Evolutionary conservation across 2,113 vertebrate species (phyloP), one percentile per base, ranked within the genome.

Genomic region (Choloepus hoffmanni): DNA sequence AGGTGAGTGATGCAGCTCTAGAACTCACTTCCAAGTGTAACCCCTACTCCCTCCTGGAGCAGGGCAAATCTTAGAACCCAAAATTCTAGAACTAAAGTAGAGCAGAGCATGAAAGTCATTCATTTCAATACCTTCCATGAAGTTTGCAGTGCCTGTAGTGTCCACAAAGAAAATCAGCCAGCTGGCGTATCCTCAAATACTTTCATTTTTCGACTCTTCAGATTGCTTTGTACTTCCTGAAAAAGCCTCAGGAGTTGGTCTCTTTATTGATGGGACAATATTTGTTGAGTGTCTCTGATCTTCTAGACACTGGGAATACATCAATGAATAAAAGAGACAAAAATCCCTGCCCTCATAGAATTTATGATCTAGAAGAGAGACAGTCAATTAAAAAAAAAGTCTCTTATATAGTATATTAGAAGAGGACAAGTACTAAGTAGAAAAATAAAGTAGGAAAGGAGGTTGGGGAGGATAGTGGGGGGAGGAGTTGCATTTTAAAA

Each of bases 141-240:
- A 95, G 68, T 93, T 82, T 55, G 12, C 18, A 77, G 62, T 36
- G 45, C 43, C 90, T 85, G 60, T 93, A 88, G 89, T 78, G 48
- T 62, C 36, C 68, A 73, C 62, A 21, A 30, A 55, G 77, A 95
- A 79, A 96, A 73, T 43, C n/a, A 76, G 60, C 58, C 76, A 82
- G 83, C 48, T 45, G 53, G 58, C 48, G 23, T 73, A 81, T 65
- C 26, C 36, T 68, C 93, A 63, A 58, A 73, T 68, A 87, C 53
- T 53, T 92, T 95, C 55, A 74, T 93, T 96, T 91, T 90, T 84
- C 79, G 74, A 94, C 55, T 13, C 24, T 92, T 92, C 88, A 74
- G 79, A 90, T 68, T 93, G 76, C 76, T 94, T 21, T 58, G 36
- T 72, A 67, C 26, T 92, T 95, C 63, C 82, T 79, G 13, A 45